A percentile compares a stretch with the other conserved stretches of the same genome.
These are phyloP conservation scores for Drosophila pallidifrons DNA, from an alignment of 1,140 invertebrate genomes.

Conservation along the genomic window DNA sequence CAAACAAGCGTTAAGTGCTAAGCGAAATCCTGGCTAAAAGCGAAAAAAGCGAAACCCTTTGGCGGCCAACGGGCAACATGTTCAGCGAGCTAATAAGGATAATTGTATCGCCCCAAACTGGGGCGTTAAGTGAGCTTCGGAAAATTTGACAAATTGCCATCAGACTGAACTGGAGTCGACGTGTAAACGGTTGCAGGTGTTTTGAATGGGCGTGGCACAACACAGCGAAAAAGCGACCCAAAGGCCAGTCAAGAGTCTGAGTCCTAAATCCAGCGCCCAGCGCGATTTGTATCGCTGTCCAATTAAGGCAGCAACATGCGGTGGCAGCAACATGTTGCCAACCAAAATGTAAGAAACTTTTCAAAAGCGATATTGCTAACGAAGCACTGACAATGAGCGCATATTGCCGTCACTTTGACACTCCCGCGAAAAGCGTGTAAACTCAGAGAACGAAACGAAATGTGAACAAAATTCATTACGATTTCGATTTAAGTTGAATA, in stretches of 20 bases:
- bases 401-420: conserved; percentile 77
- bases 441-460: conserved; percentile 45
- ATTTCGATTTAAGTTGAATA: conserved; percentile 84
- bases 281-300: conserved; percentile 80
- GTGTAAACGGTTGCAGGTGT: conserved; percentile 81
- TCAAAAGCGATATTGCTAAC: conserved; percentile 70
- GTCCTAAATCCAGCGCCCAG: conserved; percentile 12
- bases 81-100: conserved; percentile 76
- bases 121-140: conserved; percentile 66
- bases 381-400: conserved; percentile 79
- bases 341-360: too few relatives aligned
- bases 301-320: conserved; percentile 77
- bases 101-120: conserved; percentile 62
- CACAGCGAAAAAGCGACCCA: conserved; percentile 15
- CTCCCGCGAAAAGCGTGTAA: conserved; percentile 60
- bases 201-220: conserved; percentile 68
- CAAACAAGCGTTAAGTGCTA: conserved; percentile 74
- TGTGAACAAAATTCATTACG: conserved; percentile 71
- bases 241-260: conserved; percentile 3
- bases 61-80: conserved; percentile 46
- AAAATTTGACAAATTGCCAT: conserved; percentile 80
- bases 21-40: conserved; percentile 37
- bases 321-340: conserved; percentile 71
- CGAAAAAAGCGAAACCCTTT: conserved; percentile 40
- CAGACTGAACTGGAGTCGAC: conserved; percentile 62